Conservation (phyloP, 2,888 invertebrate species). For the Pristionchus mayeri region DNA sequence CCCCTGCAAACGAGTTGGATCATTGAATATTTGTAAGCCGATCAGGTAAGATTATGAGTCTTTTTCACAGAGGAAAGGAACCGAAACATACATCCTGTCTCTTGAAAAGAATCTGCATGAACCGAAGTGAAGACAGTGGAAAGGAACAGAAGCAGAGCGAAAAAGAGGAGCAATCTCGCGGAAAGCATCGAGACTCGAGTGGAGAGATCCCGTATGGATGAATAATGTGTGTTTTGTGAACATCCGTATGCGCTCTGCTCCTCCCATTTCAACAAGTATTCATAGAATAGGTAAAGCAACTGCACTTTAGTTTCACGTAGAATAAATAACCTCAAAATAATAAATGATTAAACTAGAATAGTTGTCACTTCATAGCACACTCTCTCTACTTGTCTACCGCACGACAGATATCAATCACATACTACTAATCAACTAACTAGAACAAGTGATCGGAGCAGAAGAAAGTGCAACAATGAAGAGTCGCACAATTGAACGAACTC, state of each 20-base stretch:
- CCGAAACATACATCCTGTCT: neutral
- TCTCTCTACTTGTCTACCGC: too few species aligned
- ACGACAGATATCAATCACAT: too few species aligned
- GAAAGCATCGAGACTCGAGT: neutral
- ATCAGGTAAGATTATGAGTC: neutral
- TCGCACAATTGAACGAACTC: neutral
- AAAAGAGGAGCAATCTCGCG: neutral
- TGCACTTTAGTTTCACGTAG: neutral
- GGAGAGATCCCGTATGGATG: neutral
- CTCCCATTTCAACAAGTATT: too few species aligned
- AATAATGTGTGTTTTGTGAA: neutral
- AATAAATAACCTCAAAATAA: neutral
- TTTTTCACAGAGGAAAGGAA: neutral
- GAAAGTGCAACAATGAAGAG: too few species aligned
- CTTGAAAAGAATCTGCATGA: neutral
- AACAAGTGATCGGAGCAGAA: too few species aligned
- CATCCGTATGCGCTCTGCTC: too few species aligned
- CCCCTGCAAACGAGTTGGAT: neutral
- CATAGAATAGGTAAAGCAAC: neutral
- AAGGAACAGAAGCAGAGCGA: neutral
- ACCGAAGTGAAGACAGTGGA: neutral
- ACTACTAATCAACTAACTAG: too few species aligned
- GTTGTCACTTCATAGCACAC: neutral
- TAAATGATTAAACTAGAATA: neutral
- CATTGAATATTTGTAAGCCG: neutral